These are phyloP conservation scores for Bombylius major DNA, from an alignment of 2,888 invertebrate species.

Conservation along the genomic window DNA sequence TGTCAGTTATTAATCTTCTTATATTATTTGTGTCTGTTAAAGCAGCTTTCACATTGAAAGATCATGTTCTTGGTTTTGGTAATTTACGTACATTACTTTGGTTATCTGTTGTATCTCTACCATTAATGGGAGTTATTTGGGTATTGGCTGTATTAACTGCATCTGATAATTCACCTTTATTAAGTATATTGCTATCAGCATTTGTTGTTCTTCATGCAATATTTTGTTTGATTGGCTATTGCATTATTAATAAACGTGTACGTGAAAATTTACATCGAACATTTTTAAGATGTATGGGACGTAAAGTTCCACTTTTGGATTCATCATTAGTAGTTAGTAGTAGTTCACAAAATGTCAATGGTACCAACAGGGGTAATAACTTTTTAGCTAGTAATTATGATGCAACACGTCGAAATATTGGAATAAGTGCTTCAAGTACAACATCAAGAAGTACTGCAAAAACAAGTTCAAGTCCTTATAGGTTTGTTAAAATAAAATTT, in stretches of 20 bases:
- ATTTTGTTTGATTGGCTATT: constrained; percentile 75
- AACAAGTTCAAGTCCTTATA: constrained; percentile 86
- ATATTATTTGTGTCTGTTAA: constrained; percentile 75
- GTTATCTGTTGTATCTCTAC: constrained; percentile 75
- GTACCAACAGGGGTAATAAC: constrained; percentile 24
- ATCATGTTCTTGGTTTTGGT: constrained; percentile 78
- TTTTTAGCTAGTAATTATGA: constrained; percentile 38
- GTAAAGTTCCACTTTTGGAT: constrained; percentile 67
- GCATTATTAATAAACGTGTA: constrained; percentile 75
- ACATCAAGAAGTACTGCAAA: constrained; percentile 90
- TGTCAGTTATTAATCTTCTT: constrained; percentile 63
- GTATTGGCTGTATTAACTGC: constrained; percentile 68
- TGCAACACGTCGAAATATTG: constrained; percentile 61
- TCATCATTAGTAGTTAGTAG: constrained; percentile 61
- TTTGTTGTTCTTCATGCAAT: constrained; percentile 68
- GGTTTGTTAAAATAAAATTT: constrained; percentile 38
- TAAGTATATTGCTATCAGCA: constrained; percentile 65
- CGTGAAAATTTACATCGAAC: constrained; percentile 49
- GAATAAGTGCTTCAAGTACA: constrained; percentile 89
- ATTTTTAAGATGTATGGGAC: constrained; percentile 62
- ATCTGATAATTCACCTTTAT: constrained; percentile 55
- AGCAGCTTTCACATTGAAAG: constrained; percentile 82
- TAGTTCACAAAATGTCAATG: constrained; percentile 64
- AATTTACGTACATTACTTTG: constrained; percentile 73
- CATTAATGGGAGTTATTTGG: constrained; percentile 76